Evolutionary conservation across 2,888 invertebrate genomes (phyloP).

Genomic region (Hedya salicella): DNA sequence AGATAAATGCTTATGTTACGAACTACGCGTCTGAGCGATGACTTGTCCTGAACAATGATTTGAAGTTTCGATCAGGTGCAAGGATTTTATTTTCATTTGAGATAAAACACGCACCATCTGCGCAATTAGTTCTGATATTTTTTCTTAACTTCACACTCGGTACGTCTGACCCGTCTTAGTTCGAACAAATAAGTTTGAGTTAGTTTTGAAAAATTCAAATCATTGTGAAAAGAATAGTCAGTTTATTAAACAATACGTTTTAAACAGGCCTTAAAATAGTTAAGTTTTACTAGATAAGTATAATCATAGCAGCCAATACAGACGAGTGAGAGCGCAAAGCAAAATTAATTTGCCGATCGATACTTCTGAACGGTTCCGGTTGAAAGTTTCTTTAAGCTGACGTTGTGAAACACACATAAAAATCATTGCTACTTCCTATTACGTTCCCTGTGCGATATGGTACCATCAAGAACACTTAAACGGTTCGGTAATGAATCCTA

Average conservation of each 20-base stretch:
- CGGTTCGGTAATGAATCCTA: too few species aligned
- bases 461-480: too few species aligned
- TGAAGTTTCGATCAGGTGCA: slow-evolving; percentile 69
- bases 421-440: too few species aligned
- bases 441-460: too few species aligned
- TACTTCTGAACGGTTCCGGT: background rate
- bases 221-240: too few species aligned
- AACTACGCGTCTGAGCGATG: slow-evolving; percentile 64
- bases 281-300: too few species aligned
- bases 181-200: too few species aligned
- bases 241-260: too few species aligned
- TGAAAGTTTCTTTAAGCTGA: background rate
- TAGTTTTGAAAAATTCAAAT: too few species aligned
- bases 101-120: slow-evolving; percentile 53
- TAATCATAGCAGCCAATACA: background rate
- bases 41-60: slow-evolving; percentile 72
- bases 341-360: background rate
- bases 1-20: slow-evolving; percentile 59
- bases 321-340: background rate
- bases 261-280: too few species aligned
- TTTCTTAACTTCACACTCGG: slow-evolving; percentile 3
- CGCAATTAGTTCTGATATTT: background rate
- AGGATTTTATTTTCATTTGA: slow-evolving; percentile 62
- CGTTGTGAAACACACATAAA: too few species aligned
- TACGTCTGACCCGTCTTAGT: too few species aligned